Conservation (phyloP, 2,888 invertebrate species). For the Notodromas monacha region DNA sequence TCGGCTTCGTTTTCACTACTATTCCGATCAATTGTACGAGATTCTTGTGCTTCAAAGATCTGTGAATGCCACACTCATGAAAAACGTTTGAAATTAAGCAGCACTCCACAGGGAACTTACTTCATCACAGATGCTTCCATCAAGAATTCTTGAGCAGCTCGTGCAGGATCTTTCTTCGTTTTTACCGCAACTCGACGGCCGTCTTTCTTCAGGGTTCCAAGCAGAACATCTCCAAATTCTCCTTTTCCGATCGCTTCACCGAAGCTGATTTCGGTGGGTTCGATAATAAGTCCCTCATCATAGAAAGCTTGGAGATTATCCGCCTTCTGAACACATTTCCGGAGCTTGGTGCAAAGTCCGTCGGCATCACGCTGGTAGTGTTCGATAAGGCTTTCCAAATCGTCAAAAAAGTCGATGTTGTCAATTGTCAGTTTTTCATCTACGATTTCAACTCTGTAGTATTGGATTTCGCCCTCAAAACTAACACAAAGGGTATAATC, state of each 20-base stretch:
- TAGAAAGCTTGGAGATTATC: too few relatives aligned
- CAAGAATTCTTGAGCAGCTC: slow-evolving; percentile 56
- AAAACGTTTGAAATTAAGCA: not conserved
- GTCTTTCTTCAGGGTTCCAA: slow-evolving; percentile 50
- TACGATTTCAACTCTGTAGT: slow-evolving; percentile 41
- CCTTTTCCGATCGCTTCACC: slow-evolving; percentile 90
- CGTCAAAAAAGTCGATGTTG: too few relatives aligned
- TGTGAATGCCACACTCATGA: slow-evolving; percentile 16
- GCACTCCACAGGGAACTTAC: slow-evolving; percentile 23
- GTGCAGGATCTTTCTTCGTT: slow-evolving; percentile 61
- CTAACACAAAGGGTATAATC: slow-evolving; percentile 94
- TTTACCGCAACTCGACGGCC: slow-evolving; percentile 57
- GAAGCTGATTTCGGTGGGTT: too few relatives aligned
- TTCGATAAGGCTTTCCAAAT: too few relatives aligned
- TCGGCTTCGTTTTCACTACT: slow-evolving; percentile 28
- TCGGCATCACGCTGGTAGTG: slow-evolving; percentile 94
- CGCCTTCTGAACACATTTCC: slow-evolving; percentile 51
- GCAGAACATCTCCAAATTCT: slow-evolving; percentile 87
- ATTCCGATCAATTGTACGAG: slow-evolving; percentile 79
- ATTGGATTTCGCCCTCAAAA: slow-evolving; percentile 69
- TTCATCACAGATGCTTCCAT: slow-evolving; percentile 96
- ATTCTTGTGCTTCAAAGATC: slow-evolving; percentile 75
- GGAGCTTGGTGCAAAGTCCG: slow-evolving; percentile 71
- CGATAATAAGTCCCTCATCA: too few relatives aligned
- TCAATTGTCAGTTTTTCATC: slow-evolving; percentile 54